Evolutionary conservation across 2,888 invertebrate species (phyloP).

Genomic region (Chelonus formosanus): DNA sequence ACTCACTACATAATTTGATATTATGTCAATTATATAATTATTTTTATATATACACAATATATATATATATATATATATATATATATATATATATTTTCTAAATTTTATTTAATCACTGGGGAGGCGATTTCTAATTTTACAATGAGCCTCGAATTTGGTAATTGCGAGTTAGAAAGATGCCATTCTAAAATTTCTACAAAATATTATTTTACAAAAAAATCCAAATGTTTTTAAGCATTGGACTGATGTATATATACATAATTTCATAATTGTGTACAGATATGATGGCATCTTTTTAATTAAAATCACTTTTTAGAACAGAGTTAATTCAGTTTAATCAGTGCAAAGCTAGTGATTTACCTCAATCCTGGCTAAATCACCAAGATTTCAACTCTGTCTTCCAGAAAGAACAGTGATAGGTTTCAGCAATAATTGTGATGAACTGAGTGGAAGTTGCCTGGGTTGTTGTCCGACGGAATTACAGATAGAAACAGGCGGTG

Average conservation of each 20-base stretch:
- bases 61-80: slow-evolving; percentile 40
- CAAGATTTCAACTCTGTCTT: slow-evolving; percentile 56
- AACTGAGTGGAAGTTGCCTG: slow-evolving; percentile 56
- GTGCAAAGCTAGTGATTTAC: no score
- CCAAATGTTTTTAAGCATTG: neutral
- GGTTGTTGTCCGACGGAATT: slow-evolving; percentile 62
- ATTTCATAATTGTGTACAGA: no score
- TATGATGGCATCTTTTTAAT: no score
- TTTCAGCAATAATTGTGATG: slow-evolving; percentile 60
- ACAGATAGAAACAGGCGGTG: slow-evolving; percentile 63
- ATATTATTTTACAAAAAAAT: neutral
- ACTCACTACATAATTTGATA: no score
- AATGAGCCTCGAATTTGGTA: slow-evolving; percentile 21
- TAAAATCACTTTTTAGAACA: no score
- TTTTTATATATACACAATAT: slow-evolving; percentile 39
- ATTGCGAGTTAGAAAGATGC: slow-evolving; percentile 9
- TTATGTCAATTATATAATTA: neutral
- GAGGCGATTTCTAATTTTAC: slow-evolving; percentile 22
- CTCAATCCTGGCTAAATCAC: neutral
- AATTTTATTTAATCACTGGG: slow-evolving; percentile 39
- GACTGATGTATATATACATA: no score
- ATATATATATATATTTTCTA: slow-evolving; percentile 42
- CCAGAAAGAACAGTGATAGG: slow-evolving; percentile 62
- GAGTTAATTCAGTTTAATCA: no score
- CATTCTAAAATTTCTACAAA: neutral